phyloP scores from a whole-genome alignment of 2,888 invertebrate species.

The Alloscopus bannaensis region DNA sequence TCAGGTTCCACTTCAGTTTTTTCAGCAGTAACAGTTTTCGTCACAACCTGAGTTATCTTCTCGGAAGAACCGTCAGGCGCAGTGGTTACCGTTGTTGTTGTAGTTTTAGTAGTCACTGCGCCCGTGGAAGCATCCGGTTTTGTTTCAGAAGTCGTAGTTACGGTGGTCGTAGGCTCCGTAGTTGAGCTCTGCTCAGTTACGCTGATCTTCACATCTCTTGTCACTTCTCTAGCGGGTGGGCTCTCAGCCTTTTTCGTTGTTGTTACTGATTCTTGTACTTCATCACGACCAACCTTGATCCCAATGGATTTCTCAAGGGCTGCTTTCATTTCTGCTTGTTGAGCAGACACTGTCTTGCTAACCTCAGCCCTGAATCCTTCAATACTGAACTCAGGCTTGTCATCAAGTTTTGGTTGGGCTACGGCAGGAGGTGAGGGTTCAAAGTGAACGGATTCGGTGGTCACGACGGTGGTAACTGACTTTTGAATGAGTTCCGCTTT shows the following conservation, averaged over 20 bases:
- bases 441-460: background rate
- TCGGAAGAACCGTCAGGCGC: background rate
- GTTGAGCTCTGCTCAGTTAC: conserved; percentile 25
- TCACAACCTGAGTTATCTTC: too few relatives aligned
- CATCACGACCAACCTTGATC: conserved; percentile 9
- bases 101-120: conserved; percentile 11
- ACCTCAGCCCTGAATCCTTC: conserved; percentile 49
- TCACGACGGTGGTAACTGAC: conserved; percentile 1
- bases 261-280: background rate
- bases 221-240: conserved; percentile 1
- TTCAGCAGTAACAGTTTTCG: conserved; percentile 12
- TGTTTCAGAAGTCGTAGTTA: conserved; percentile 7
- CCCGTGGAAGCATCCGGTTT: background rate
- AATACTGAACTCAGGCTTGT: conserved; percentile 37
- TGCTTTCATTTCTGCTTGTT: conserved; percentile 41
- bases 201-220: conserved; percentile 25
- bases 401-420: conserved; percentile 12
- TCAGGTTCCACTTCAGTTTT: conserved; percentile 3
- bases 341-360: conserved; percentile 29
- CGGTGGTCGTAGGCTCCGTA: background rate
- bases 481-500: background rate
- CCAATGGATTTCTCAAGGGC: conserved; percentile 42
- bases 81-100: background rate
- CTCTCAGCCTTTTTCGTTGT: conserved; percentile 8
- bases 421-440: background rate